These are phyloP conservation scores for Cinclus cinclus DNA, from an alignment of 2,113 vertebrate species.

Conservation along the genomic window DNA sequence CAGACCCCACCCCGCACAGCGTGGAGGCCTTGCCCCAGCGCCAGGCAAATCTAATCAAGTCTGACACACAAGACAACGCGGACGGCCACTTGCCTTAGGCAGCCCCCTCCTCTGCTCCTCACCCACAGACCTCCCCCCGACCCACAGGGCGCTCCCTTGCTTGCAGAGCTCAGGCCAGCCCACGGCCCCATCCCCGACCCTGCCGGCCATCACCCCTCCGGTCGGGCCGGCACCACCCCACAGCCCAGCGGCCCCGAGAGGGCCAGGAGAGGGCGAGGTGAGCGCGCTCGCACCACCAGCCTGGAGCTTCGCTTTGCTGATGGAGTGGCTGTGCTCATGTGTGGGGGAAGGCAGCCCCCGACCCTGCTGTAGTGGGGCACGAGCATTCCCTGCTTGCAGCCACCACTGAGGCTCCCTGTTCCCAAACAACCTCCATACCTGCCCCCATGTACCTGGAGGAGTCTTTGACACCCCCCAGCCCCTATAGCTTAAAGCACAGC, in stretches of 20 bases:
- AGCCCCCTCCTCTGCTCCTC: neutral
- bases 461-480: neutral
- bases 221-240: rapidly evolving
- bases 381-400: neutral
- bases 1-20: slow-evolving; percentile 49
- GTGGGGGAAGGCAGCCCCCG: rapidly evolving
- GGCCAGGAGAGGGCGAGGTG: neutral
- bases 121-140: neutral
- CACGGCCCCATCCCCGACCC: neutral
- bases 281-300: neutral
- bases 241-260: neutral
- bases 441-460: neutral
- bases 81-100: neutral
- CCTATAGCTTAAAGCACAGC: neutral
- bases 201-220: neutral
- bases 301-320: neutral
- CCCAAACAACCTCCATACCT: neutral
- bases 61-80: neutral
- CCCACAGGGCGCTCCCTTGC: neutral
- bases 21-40: neutral
- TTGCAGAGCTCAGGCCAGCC: neutral
- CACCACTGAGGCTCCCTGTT: neutral
- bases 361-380: rapidly evolving
- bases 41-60: slow-evolving; percentile 37
- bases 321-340: neutral